Base-by-base conservation (phyloP, 2,888 invertebrate genomes). In the Dastarcus helophoroides region DNA sequence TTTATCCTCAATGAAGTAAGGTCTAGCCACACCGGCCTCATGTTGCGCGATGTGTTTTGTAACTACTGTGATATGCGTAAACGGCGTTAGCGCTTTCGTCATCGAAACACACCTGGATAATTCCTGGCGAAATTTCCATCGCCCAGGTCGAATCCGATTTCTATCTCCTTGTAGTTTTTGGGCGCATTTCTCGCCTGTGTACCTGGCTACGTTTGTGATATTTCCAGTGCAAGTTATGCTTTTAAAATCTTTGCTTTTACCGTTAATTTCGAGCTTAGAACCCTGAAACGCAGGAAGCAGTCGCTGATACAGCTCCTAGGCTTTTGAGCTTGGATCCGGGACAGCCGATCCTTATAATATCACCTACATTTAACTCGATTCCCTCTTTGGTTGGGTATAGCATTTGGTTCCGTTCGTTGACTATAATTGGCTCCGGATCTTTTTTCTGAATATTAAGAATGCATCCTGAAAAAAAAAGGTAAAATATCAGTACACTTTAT, bases 51-150 rank as follows among this genome's bases (percentile, higher is more conserved):
- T 66, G 1, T 51, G 52, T 0, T 61, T 48, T 7, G 58, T 62
- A 39, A 71, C n/a, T 61, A 26, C 62, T 60, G 32, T 65, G 64
- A 53, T 66, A 63, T 0, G 68, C 65, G 40, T 71, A 73, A 6
- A 70, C 1, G 71, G 68, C 41, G 64, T 65, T 31, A 68, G 51
- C 1, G 63, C 54, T 3, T 44, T 50, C 21, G n/a, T 62, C 58
- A 47, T 73, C 64, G 43, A 70, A 72, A 49, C 76, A 76, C 1
- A 71, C 61, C 44, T 58, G 62, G 38, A 66, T 65, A n/a, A n/a
- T 64, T 48, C 9, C 61, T 57, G 40, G 68, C 53, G 48, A 73
- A 67, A 2, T 55, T 48, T 13, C 52, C 37, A 58, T 52, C 1
- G 66, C 60, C 53, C 32, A 70, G 58, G 19, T 54, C 49, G 48